These are phyloP conservation scores for Paraescarpia echinospica DNA, from an alignment of 1,140 invertebrate species.

Conservation along the genomic window DNA sequence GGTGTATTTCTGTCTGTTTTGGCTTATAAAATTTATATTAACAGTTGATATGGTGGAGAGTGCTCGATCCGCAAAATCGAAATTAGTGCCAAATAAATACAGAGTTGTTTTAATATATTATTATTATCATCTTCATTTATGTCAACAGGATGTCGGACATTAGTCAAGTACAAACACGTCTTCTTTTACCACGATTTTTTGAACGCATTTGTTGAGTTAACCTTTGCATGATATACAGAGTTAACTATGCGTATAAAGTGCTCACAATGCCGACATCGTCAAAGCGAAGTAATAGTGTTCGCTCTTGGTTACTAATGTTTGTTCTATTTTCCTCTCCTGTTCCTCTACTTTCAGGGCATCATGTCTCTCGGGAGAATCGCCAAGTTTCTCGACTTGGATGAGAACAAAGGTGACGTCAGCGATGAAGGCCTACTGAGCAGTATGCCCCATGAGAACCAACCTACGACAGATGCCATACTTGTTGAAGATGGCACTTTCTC, in stretches of 20 bases:
- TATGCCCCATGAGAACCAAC: background rate
- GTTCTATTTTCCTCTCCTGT: background rate
- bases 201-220: background rate
- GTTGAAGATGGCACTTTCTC: constrained; percentile 13
- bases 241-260: background rate
- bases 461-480: background rate
- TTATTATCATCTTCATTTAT: too few species aligned
- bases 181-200: background rate
- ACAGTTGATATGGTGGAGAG: too few species aligned
- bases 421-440: background rate
- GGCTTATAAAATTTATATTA: too few species aligned
- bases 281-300: background rate
- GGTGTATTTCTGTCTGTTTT: too few species aligned
- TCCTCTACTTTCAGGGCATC: constrained; percentile 5
- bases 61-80: too few species aligned
- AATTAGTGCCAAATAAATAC: too few species aligned
- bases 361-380: constrained; percentile 2
- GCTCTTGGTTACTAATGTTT: background rate
- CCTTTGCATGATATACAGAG: background rate
- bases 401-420: background rate
- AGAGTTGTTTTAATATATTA: too few species aligned
- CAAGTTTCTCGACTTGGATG: background rate
- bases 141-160: too few species aligned
- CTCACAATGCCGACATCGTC: background rate
- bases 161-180: too few species aligned